Evolutionary conservation across 2,888 invertebrate genomes (phyloP), one percentile per base, ranked within the genome.

Genomic region (Ommatoiulus sabulosus): DNA sequence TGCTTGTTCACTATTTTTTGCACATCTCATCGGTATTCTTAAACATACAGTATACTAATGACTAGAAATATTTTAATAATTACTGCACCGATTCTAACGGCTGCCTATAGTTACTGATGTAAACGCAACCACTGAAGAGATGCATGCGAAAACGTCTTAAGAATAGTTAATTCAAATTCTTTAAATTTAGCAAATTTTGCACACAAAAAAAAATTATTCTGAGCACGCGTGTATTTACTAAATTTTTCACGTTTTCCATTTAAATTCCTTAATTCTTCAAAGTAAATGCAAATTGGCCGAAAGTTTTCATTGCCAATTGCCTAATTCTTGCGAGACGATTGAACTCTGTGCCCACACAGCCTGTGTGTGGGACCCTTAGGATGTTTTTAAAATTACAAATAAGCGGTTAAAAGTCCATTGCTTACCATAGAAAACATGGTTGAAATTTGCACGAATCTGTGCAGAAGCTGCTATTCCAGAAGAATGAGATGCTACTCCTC

Each of bases 401-500:
- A 35, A 10, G 12, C 35, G 7, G 12, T 4, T 35, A 72, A 72
- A 80, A 24, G 15, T 24, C 20, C 44, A 12, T 46, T 86, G 20
- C 86, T 86, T 86, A 86, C 86, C 86, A 46, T 86, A 8, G 86
- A 86, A 48, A 86, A 46, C 86, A 86, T 86, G n/a, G 86, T 12
- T 44, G 44, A 46, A 44, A 80, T 8, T 44, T n/a, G 10, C 48
- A 86, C 5, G 20, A 35, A 80, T 86, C 46, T 46, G n/a, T 8
- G 7, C 86, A 86, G 86, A 86, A 86, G 86, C 86, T 86, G 86
- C 48, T 86, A 86, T 86, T 86, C 86, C 86, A 44, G 86, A 86
- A 86, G 86, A 86, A 86, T 48, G n/a, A 86, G 87, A 57, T 63
- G 52, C 87, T 87, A 57, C 87, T 24, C 52, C 87, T 57, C 35